These are phyloP conservation scores for Heliconius melpomene DNA, from an alignment of 1,140 invertebrate species.

Conservation along the genomic window DNA sequence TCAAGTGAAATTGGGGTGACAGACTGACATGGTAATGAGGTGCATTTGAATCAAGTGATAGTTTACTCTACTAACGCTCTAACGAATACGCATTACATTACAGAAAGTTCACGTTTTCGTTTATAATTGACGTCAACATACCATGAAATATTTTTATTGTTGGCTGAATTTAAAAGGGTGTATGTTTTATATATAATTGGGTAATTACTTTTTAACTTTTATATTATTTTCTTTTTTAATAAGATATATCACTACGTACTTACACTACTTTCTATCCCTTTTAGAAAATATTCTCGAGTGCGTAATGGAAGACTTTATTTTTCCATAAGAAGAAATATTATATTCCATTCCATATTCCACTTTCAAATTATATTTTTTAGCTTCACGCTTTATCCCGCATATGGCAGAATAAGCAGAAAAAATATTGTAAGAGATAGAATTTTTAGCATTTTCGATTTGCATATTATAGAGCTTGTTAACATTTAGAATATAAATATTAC, in stretches of 20 bases:
- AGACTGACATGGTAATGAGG: constrained; percentile 42
- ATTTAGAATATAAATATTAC: background rate
- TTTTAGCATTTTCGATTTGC: no score
- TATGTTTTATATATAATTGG: background rate
- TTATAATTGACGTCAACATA: constrained; percentile 24
- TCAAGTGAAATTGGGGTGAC: constrained; percentile 39
- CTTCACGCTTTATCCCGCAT: no score
- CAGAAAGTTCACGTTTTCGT: constrained; percentile 4
- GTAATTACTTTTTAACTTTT: background rate
- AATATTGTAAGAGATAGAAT: no score
- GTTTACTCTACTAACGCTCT: constrained; percentile 10
- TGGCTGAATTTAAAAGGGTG: constrained; percentile 6
- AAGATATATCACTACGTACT: background rate
- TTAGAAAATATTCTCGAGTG: background rate
- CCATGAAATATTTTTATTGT: constrained; percentile 24
- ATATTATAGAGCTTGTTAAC: no score
- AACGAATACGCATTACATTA: constrained; percentile 5
- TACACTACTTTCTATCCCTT: background rate
- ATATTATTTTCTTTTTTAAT: background rate
- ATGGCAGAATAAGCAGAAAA: no score
- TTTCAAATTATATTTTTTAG: no score
- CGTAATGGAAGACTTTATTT: background rate
- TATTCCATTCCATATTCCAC: no score
- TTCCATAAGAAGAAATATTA: no score
- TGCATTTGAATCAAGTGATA: constrained; percentile 23